Conservation (phyloP, 2,113 vertebrate species). For the Dascyllus trimaculatus region DNA sequence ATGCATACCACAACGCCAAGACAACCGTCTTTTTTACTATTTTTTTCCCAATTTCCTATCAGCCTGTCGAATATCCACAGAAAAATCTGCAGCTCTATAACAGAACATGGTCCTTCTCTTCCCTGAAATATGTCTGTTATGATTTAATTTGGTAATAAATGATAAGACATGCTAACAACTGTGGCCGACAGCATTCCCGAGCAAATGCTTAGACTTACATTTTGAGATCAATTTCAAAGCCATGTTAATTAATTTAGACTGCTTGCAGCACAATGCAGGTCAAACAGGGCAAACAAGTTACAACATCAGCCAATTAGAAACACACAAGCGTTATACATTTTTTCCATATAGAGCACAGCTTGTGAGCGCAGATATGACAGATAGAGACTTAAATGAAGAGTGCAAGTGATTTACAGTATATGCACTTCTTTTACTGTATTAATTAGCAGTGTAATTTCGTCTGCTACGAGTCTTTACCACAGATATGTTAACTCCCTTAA, state of each 20-base stretch:
- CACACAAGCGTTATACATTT: slow-evolving; percentile 59
- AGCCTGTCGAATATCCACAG: slow-evolving; percentile 26
- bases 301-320: slow-evolving; percentile 83
- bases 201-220: slow-evolving; percentile 75
- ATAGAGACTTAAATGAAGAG: slow-evolving; percentile 44
- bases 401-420: slow-evolving; percentile 22
- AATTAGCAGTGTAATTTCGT: slow-evolving; percentile 35
- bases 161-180: slow-evolving; percentile 72
- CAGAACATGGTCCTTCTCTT: slow-evolving; percentile 39
- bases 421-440: slow-evolving; percentile 13
- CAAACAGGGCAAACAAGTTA: slow-evolving; percentile 80
- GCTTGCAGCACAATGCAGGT: slow-evolving; percentile 82
- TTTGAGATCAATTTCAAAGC: slow-evolving; percentile 82
- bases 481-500: slow-evolving; percentile 30
- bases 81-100: slow-evolving; percentile 42
- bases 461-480: slow-evolving; percentile 11
- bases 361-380: slow-evolving; percentile 56
- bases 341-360: slow-evolving; percentile 52
- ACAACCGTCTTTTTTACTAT: slow-evolving; percentile 9
- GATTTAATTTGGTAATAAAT: slow-evolving; percentile 71
- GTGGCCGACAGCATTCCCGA: slow-evolving; percentile 72
- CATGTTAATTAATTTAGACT: slow-evolving; percentile 83
- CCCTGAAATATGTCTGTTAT: slow-evolving; percentile 62
- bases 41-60: slow-evolving; percentile 19
- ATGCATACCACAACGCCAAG: slow-evolving; percentile 55